phyloP scores from a whole-genome alignment of 2,113 vertebrate genomes.

The Herpetotheres cachinnans region DNA sequence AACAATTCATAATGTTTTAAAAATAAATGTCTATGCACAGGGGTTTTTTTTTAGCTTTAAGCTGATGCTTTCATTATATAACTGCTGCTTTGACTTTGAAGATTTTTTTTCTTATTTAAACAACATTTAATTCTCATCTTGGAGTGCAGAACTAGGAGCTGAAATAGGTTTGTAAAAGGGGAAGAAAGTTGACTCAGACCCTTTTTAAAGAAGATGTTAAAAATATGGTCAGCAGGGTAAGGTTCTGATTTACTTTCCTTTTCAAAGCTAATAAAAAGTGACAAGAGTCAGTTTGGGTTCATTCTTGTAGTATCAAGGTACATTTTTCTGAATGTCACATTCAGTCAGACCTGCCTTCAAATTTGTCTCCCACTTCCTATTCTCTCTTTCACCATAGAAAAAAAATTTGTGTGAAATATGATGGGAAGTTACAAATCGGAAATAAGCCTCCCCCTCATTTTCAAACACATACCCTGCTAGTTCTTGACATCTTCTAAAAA shows the following conservation, averaged over 20 bases:
- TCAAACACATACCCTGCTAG: not conserved
- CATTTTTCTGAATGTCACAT: not conserved
- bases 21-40: conserved; percentile 28
- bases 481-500: not conserved
- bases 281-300: not conserved
- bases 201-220: not conserved
- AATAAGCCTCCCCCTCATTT: not conserved
- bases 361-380: not conserved
- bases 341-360: not conserved
- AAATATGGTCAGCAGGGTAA: not conserved
- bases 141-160: not conserved
- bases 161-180: not conserved
- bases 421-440: not conserved
- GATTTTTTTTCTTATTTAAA: not conserved
- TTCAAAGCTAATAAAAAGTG: not conserved
- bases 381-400: not conserved
- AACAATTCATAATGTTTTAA: conserved; percentile 32
- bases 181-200: not conserved
- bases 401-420: not conserved
- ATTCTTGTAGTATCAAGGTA: not conserved
- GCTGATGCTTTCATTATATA: conserved; percentile 20
- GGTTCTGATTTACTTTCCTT: not conserved
- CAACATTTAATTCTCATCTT: not conserved
- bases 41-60: not conserved
- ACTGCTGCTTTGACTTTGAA: conserved; percentile 35